phyloP scores from a whole-genome alignment of 2,797 vertebrate species.

The Smutsia temminckii region DNA sequence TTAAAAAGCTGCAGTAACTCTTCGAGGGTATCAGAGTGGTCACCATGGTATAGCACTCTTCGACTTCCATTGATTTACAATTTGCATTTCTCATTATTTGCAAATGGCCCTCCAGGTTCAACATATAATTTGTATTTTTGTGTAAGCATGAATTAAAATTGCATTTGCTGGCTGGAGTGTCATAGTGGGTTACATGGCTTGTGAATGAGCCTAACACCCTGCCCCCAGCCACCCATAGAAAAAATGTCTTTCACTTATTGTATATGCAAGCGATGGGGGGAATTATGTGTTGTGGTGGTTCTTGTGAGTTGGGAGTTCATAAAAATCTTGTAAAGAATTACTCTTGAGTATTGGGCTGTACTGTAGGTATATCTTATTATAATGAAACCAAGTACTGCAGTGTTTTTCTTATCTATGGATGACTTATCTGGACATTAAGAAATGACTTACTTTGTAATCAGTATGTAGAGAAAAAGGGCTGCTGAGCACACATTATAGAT shows the following conservation, averaged over 20 bases:
- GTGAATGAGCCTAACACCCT: background rate
- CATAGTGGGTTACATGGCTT: background rate
- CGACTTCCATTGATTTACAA: conserved; percentile 63
- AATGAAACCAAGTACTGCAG: conserved; percentile 35
- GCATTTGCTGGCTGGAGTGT: background rate
- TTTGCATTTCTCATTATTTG: conserved; percentile 75
- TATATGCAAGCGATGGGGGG: background rate
- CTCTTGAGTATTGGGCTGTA: background rate
- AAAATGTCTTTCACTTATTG: background rate
- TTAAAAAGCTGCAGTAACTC: conserved; percentile 9
- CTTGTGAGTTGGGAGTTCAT: conserved; percentile 52
- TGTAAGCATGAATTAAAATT: conserved; percentile 61
- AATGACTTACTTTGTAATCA: conserved; percentile 67
- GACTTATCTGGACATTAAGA: conserved; percentile 66
- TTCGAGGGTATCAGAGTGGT: background rate
- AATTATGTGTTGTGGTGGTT: conserved; percentile 4
- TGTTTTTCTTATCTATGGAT: conserved; percentile 32
- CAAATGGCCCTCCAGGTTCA: conserved; percentile 63
- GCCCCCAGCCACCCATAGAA: background rate
- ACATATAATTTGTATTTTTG: conserved; percentile 69
- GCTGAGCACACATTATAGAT: background rate
- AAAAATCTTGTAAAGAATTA: conserved; percentile 53
- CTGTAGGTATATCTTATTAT: conserved; percentile 20
- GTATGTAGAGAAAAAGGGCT: conserved; percentile 12
- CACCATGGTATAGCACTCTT: background rate